A percentile compares a stretch with the other conserved stretches of the same genome.
Evolutionary conservation across 1,140 invertebrate species (phyloP).

Genomic region (Nymphalis io): DNA sequence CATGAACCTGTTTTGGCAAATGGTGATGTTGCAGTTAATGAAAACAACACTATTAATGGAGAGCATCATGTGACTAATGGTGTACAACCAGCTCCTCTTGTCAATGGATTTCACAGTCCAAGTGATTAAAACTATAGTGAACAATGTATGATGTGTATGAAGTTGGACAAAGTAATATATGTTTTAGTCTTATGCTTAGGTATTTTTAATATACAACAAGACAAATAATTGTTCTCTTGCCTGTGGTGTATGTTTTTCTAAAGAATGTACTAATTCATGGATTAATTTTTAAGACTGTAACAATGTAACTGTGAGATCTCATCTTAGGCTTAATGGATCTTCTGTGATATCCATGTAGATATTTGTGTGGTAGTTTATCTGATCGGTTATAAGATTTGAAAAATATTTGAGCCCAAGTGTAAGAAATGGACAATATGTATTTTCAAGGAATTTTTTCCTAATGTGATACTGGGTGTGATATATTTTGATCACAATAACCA

Average conservation of each 20-base stretch:
- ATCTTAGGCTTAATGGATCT: conserved; percentile 55
- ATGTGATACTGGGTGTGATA: no score
- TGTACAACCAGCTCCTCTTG: conserved; percentile 43
- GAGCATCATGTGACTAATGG: conserved; percentile 50
- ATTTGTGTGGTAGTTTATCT: conserved; percentile 43
- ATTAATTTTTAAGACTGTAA: conserved; percentile 41
- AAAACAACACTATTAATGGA: conserved; percentile 53
- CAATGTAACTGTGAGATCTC: conserved; percentile 75
- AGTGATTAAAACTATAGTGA: conserved; percentile 43
- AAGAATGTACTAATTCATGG: neutral
- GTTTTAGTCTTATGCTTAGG: neutral
- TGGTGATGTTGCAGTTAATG: conserved; percentile 45
- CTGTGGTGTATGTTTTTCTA: conserved; percentile 39
- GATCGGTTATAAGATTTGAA: neutral
- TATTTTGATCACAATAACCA: no score
- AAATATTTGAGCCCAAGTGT: neutral
- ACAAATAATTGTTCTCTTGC: conserved; percentile 52
- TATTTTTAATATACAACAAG: conserved; percentile 36
- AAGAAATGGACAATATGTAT: neutral
- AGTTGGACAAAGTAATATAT: neutral
- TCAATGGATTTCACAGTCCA: conserved; percentile 71
- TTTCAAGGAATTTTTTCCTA: neutral
- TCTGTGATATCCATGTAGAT: conserved; percentile 68
- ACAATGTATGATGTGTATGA: neutral
- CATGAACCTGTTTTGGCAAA: conserved; percentile 40